These are phyloP conservation scores for Ariolimax columbianus DNA, from an alignment of 2,888 invertebrate genomes.

Conservation along the genomic window DNA sequence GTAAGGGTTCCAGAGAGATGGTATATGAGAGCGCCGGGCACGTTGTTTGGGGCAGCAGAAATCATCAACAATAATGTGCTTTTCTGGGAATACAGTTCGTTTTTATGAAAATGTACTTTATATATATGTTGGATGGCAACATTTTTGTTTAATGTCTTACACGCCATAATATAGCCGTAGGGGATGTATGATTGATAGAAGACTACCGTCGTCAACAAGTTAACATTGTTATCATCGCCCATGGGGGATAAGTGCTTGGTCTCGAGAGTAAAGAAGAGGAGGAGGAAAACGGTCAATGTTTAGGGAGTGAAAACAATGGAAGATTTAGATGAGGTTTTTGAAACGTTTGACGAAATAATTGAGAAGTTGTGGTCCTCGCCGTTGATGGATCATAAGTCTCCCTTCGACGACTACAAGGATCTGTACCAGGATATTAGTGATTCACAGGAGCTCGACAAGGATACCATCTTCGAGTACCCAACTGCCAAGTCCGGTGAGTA, in stretches of 20 bases:
- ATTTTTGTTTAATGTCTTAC: too few species aligned
- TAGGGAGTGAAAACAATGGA: slow-evolving; percentile 33
- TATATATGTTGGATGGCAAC: too few species aligned
- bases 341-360: slow-evolving; percentile 46
- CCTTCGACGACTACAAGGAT: slow-evolving; percentile 73
- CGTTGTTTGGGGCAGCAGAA: too few species aligned
- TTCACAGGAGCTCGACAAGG: neutral
- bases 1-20: too few species aligned
- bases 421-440: slow-evolving; percentile 61
- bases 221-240: too few species aligned
- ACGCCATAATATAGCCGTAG: too few species aligned
- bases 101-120: too few species aligned
- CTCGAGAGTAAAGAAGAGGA: neutral
- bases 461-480: slow-evolving; percentile 5
- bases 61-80: too few species aligned
- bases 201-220: too few species aligned
- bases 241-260: neutral
- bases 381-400: slow-evolving; percentile 71
- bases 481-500: slow-evolving; percentile 6
- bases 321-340: slow-evolving; percentile 53
- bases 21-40: too few species aligned
- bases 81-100: too few species aligned
- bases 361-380: slow-evolving; percentile 71
- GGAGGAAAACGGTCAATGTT: neutral
- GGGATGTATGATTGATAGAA: too few species aligned